Evolutionary conservation across 64 coral and sea anemone genomes (phyloP).

Genomic region (Catalaphyllia jardinei): DNA sequence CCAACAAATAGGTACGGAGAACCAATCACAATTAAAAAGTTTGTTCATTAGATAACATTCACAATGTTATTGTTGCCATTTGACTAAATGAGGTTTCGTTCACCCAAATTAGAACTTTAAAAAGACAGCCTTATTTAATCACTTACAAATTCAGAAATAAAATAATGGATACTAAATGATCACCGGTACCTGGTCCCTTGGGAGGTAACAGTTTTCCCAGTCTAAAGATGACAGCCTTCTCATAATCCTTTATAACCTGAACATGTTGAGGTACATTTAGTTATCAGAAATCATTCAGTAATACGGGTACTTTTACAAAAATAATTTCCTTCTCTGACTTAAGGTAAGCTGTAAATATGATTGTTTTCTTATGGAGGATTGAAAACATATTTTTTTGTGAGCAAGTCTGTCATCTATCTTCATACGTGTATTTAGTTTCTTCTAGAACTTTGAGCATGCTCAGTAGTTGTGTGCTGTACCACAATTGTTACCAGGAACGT

Average conservation of each 20-base stretch:
- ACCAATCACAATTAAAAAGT: no score
- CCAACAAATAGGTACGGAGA: no score
- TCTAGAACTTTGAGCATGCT: background rate
- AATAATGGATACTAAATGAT: no score
- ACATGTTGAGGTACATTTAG: background rate
- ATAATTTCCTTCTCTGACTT: no score
- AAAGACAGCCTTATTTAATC: no score
- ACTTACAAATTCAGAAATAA: no score
- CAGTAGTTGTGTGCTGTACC: background rate
- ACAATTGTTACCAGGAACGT: background rate
- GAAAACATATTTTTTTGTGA: background rate
- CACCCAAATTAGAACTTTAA: no score
- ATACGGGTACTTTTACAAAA: no score
- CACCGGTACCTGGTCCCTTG: constrained; percentile 94
- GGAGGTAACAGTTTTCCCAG: constrained; percentile 78
- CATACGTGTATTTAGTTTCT: background rate
- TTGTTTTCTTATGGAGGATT: background rate
- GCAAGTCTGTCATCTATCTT: no score
- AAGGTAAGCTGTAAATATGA: background rate
- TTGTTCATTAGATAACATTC: no score
- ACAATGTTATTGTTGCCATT: no score
- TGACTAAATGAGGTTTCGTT: no score
- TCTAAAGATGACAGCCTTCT: constrained; percentile 90
- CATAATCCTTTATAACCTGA: constrained; percentile 91
- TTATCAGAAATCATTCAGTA: background rate